These are phyloP conservation scores for Coregonus clupeaformis DNA, from an alignment of 2,113 vertebrate species.

Conservation along the genomic window DNA sequence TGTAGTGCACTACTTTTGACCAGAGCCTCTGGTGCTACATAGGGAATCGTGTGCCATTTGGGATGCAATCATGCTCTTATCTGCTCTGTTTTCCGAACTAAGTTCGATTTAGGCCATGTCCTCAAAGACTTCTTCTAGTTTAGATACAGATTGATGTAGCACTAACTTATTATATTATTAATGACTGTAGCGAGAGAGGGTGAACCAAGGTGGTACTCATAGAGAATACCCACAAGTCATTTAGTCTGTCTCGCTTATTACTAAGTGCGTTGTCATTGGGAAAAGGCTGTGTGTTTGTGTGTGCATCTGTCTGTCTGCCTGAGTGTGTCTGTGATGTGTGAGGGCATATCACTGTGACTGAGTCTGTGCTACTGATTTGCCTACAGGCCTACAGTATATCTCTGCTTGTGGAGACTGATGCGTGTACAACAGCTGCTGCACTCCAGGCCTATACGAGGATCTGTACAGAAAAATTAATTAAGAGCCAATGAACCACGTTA, in stretches of 20 bases:
- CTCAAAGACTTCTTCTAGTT: background rate
- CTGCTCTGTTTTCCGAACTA: background rate
- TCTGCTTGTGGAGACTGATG: too few species aligned
- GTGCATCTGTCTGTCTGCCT: slow-evolving; percentile 1
- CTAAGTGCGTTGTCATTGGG: slow-evolving; percentile 44
- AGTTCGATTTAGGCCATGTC: background rate
- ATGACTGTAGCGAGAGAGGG: slow-evolving; percentile 3
- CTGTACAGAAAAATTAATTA: too few species aligned
- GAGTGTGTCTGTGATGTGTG: background rate
- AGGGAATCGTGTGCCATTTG: too few species aligned
- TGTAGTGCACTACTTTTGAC: too few species aligned
- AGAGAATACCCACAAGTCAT: background rate
- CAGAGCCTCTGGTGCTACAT: too few species aligned
- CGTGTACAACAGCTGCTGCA: too few species aligned
- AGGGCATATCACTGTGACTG: slow-evolving; percentile 13
- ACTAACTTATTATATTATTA: background rate
- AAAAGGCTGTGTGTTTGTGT: slow-evolving; percentile 14
- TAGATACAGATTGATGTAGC: background rate
- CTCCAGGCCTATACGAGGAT: too few species aligned
- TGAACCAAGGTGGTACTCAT: slow-evolving; percentile 37
- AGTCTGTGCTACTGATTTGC: slow-evolving; percentile 7
- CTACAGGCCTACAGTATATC: background rate
- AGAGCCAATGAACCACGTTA: too few species aligned
- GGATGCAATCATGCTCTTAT: background rate
- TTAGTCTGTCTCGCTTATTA: slow-evolving; percentile 45